phyloP scores from a whole-genome alignment of 2,888 invertebrate species.

The Siphonodentalium dalli region DNA sequence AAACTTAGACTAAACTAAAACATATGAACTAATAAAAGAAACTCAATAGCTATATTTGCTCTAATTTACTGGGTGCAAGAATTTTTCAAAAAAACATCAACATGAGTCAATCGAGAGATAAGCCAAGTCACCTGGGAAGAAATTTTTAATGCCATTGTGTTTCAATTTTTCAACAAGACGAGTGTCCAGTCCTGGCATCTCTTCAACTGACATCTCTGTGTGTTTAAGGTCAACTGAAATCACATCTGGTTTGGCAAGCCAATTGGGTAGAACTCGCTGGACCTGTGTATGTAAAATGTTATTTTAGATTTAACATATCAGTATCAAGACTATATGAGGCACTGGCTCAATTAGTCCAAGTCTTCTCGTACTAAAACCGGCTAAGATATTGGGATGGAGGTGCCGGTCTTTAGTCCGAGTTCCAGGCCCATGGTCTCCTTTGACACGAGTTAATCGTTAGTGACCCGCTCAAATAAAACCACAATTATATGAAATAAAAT shows the following conservation, averaged over 20 bases:
- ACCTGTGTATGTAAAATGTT: conserved; percentile 64
- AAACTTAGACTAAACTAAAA: not conserved
- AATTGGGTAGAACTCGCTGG: conserved; percentile 81
- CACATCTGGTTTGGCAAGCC: conserved; percentile 82
- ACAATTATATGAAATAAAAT: too few relatives aligned
- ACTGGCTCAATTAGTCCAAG: too few relatives aligned
- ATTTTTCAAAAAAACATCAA: not conserved
- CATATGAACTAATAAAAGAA: not conserved
- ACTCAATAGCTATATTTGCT: not conserved
- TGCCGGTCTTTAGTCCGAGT: too few relatives aligned
- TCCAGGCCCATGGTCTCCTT: too few relatives aligned
- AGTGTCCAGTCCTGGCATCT: conserved; percentile 73
- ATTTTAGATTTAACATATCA: too few relatives aligned
- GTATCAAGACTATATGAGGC: too few relatives aligned
- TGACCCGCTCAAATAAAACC: too few relatives aligned
- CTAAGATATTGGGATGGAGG: too few relatives aligned
- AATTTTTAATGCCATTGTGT: conserved; percentile 75
- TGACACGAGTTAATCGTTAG: too few relatives aligned
- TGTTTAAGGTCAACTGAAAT: conserved; percentile 78
- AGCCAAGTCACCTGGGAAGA: conserved; percentile 76
- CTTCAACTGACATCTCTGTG: conserved; percentile 68
- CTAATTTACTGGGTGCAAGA: not conserved
- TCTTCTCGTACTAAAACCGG: too few relatives aligned
- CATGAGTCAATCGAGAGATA: not conserved
- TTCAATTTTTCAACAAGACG: conserved; percentile 73